Conservation (phyloP, 2,797 vertebrate genomes). For the Parambassis ranga region DNA sequence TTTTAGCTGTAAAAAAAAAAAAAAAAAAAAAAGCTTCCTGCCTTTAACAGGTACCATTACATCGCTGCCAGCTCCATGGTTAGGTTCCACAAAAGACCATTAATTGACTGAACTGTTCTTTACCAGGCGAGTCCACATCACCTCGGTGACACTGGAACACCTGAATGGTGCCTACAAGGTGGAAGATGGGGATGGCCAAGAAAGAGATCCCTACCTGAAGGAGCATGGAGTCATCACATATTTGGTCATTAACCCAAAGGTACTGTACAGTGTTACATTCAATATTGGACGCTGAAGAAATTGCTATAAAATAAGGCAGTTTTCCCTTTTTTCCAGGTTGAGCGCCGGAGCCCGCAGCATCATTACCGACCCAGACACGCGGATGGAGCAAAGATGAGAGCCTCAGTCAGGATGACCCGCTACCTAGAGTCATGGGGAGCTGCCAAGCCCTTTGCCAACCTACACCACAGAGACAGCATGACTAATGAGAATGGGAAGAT, state of each 20-base stretch:
- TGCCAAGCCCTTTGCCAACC: constrained; percentile 92
- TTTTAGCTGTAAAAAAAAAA: neutral
- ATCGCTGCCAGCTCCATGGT: neutral
- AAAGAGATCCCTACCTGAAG: constrained; percentile 92
- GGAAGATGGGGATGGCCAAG: constrained; percentile 90
- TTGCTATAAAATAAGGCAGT: neutral
- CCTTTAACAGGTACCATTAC: too few relatives aligned
- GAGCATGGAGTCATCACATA: constrained; percentile 91
- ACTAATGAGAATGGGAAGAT: constrained; percentile 95
- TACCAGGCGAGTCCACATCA: constrained; percentile 92
- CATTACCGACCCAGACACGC: constrained; percentile 87
- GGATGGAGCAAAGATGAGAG: constrained; percentile 92
- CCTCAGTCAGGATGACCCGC: constrained; percentile 94
- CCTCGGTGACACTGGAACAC: constrained; percentile 90
- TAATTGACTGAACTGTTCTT: constrained; percentile 9
- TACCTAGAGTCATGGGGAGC: constrained; percentile 96
- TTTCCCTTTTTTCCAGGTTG: constrained; percentile 76
- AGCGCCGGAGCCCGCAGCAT: constrained; percentile 88
- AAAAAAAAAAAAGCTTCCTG: too few relatives aligned
- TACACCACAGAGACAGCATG: constrained; percentile 94
- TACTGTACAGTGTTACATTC: constrained; percentile 18
- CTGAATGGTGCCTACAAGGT: constrained; percentile 93
- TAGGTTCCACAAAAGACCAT: neutral
- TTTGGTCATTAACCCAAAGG: constrained; percentile 94
- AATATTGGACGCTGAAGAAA: neutral